Conservation (phyloP, 2,113 vertebrate species). For the Empidonax alnorum region DNA sequence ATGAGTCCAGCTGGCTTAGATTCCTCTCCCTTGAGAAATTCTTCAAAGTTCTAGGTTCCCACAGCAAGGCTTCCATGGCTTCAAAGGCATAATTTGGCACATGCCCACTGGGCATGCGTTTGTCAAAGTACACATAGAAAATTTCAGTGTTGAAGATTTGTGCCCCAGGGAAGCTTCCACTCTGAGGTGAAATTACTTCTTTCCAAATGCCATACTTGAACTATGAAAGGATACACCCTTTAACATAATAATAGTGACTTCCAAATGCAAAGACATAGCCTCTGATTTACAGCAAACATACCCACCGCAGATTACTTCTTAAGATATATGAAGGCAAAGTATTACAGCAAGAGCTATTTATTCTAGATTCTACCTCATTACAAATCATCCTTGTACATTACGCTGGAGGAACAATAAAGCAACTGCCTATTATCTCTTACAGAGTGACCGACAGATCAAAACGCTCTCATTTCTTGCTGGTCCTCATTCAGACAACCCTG, state of each 20-base stretch:
- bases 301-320: slow-evolving; percentile 21
- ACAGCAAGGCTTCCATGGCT: slow-evolving; percentile 48
- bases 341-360: slow-evolving; percentile 26
- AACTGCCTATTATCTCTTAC: not conserved
- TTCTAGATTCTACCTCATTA: slow-evolving; percentile 34
- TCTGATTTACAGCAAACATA: slow-evolving; percentile 58
- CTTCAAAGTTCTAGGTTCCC: slow-evolving; percentile 64
- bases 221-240: slow-evolving; percentile 44
- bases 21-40: slow-evolving; percentile 65
- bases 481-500: not conserved
- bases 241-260: slow-evolving; percentile 57
- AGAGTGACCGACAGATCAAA: not conserved
- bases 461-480: not conserved
- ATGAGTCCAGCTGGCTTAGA: slow-evolving; percentile 60
- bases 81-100: slow-evolving; percentile 62
- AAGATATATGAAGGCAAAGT: slow-evolving; percentile 50
- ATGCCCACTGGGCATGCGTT: slow-evolving; percentile 48
- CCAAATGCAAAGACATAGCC: slow-evolving; percentile 37
- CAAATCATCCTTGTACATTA: slow-evolving; percentile 29
- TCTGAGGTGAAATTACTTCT: slow-evolving; percentile 59
- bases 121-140: slow-evolving; percentile 45
- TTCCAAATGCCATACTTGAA: slow-evolving; percentile 52
- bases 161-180: slow-evolving; percentile 53
- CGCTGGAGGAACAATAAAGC: slow-evolving; percentile 38
- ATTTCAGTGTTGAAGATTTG: slow-evolving; percentile 44